A percentile compares a stretch with the other conserved stretches of the same genome.
These are phyloP conservation scores for Oxyura jamaicensis DNA, from an alignment of 2,113 vertebrate genomes.

Conservation along the genomic window DNA sequence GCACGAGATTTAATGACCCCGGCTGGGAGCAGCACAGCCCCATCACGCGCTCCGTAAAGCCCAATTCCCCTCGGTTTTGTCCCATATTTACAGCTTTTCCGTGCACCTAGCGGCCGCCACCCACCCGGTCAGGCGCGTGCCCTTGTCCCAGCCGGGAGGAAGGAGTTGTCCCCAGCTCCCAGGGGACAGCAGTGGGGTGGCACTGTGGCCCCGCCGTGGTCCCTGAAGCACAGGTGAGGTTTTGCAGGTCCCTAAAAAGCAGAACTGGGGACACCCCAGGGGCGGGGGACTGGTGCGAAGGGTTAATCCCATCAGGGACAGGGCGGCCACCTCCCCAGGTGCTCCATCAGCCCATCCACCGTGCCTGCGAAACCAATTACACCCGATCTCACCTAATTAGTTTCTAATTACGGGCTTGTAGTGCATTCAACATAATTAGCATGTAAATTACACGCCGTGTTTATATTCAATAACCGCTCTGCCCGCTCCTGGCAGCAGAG, in stretches of 20 bases:
- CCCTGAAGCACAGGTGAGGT: neutral
- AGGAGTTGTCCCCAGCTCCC: neutral
- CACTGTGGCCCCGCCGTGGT: neutral
- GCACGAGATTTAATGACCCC: neutral
- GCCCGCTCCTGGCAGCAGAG: conserved; percentile 17
- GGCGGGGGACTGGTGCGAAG: neutral
- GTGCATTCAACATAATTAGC: conserved; percentile 83
- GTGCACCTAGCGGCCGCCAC: neutral
- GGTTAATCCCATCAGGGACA: neutral
- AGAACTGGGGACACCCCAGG: neutral
- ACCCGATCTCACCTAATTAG: conserved; percentile 82
- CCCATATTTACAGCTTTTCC: neutral
- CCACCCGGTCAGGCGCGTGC: neutral
- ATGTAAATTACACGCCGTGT: conserved; percentile 83
- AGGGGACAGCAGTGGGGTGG: too few species aligned
- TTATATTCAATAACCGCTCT: conserved; percentile 81
- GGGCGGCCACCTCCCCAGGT: conserved; percentile 66
- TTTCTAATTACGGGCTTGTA: conserved; percentile 82
- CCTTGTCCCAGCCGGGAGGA: neutral
- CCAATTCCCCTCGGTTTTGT: neutral
- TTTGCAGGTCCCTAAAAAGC: neutral
- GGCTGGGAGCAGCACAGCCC: neutral
- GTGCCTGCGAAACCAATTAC: conserved; percentile 78
- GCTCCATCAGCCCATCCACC: conserved; percentile 44
- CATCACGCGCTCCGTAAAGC: neutral